These are phyloP conservation scores for Globodera ellingtonae DNA, from an alignment of 1,140 invertebrate genomes.

Conservation along the genomic window DNA sequence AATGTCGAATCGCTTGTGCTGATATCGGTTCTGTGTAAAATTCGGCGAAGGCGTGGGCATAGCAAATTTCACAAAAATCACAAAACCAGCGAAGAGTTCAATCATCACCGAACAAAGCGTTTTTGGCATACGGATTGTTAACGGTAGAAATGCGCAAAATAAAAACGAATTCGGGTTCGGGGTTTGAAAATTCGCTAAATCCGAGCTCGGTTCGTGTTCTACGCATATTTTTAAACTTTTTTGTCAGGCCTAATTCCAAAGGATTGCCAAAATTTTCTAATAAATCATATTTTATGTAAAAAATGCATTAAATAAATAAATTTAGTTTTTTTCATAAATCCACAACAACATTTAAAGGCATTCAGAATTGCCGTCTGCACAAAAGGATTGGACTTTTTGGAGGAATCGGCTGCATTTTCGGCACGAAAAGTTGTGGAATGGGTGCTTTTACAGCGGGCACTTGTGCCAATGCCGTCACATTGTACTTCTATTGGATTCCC, in stretches of 20 bases:
- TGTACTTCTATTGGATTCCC: conserved; percentile 87
- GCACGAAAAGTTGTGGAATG: conserved; percentile 78
- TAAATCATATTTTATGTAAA: conserved; percentile 11
- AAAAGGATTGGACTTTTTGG: conserved; percentile 86
- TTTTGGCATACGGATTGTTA: not conserved
- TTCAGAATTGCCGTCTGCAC: conserved; percentile 81
- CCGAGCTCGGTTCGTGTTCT: no score
- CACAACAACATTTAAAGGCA: no score
- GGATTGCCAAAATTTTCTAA: conserved; percentile 9
- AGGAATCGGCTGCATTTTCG: conserved; percentile 75
- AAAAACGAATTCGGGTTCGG: no score
- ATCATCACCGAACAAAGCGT: not conserved
- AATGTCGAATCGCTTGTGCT: not conserved
- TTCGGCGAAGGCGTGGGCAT: not conserved
- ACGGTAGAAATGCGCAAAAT: no score
- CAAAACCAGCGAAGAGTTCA: not conserved
- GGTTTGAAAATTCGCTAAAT: no score
- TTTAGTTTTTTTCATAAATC: not conserved
- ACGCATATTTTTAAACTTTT: no score
- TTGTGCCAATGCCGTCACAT: conserved; percentile 88
- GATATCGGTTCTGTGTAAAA: conserved; percentile 15
- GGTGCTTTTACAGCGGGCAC: conserved; percentile 82
- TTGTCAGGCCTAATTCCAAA: no score
- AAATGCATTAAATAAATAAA: conserved; percentile 28
- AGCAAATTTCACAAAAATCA: conserved; percentile 17